Percentiles rank a stretch among this genome's conserved stretches.
These are phyloP conservation scores for Subacronicta megacephala DNA, from an alignment of 2,888 invertebrate species.

Conservation along the genomic window DNA sequence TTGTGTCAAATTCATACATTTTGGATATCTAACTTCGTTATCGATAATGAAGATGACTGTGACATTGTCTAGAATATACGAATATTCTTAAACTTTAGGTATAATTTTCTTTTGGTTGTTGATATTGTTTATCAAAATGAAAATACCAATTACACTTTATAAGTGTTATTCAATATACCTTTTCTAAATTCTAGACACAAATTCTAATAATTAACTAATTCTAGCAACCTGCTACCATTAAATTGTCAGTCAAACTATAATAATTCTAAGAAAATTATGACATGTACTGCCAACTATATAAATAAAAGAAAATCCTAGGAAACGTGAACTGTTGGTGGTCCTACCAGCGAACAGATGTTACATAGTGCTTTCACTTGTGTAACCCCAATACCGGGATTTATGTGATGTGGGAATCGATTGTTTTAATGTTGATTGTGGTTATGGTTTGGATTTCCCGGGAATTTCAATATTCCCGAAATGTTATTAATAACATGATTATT, in stretches of 20 bases:
- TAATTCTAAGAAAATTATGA: conserved; percentile 25
- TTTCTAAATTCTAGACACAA: conserved; percentile 1
- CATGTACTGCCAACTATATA: conserved; percentile 22
- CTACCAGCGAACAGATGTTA: conserved; percentile 40
- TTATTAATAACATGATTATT: conserved; percentile 4
- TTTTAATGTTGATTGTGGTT: conserved; percentile 21
- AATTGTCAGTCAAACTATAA: conserved; percentile 14
- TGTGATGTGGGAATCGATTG: conserved; percentile 19
- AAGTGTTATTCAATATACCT: no score
- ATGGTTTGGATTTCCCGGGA: conserved; percentile 13
- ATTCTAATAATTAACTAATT: no score
- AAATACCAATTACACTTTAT: no score
- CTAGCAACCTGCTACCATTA: conserved; percentile 8
- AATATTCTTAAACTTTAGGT: no score
- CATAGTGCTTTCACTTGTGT: conserved; percentile 44
- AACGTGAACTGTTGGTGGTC: conserved; percentile 14
- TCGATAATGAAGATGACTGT: no score
- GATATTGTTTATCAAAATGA: no score
- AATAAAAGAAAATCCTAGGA: conserved; percentile 30
- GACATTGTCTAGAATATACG: no score
- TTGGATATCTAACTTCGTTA: no score
- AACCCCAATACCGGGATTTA: conserved; percentile 40
- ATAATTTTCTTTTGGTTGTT: no score
- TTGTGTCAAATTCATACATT: no score
- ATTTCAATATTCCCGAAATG: conserved; percentile 7